Percentiles rank a stretch among this genome's conserved stretches.
Evolutionary conservation across 2,113 vertebrate species (phyloP).

Genomic region (Pachypanchax playfairii): DNA sequence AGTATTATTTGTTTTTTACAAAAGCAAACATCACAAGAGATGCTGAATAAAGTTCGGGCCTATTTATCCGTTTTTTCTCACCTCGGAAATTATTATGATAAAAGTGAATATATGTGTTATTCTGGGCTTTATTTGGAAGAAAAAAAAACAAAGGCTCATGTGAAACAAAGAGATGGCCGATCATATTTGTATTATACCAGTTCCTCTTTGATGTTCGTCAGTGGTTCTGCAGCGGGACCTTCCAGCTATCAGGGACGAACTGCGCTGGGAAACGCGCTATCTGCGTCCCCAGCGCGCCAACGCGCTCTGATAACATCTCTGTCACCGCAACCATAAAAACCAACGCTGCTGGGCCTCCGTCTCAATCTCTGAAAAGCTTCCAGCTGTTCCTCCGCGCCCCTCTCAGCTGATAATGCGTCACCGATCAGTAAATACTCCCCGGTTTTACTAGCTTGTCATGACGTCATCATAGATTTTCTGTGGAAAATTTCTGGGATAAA

Average conservation of each 20-base stretch:
- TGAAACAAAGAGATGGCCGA: too few species aligned
- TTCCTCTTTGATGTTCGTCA: background rate
- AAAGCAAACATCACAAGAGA: too few species aligned
- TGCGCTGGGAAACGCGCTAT: slow-evolving; percentile 50
- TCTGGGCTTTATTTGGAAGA: too few species aligned
- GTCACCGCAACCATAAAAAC: too few species aligned
- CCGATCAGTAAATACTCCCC: slow-evolving; percentile 27
- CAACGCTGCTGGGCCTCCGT: slow-evolving; percentile 45
- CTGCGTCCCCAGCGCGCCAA: slow-evolving; percentile 59
- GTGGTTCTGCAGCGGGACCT: background rate
- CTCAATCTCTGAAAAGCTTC: slow-evolving; percentile 57
- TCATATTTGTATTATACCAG: too few species aligned
- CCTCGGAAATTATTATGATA: too few species aligned
- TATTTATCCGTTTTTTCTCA: too few species aligned
- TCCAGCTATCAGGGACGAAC: slow-evolving; percentile 44
- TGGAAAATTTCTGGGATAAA: background rate
- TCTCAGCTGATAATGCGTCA: slow-evolving; percentile 42
- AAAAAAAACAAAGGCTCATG: too few species aligned
- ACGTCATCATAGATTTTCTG: slow-evolving; percentile 27
- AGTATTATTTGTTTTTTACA: too few species aligned
- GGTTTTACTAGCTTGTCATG: slow-evolving; percentile 32
- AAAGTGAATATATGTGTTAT: too few species aligned
- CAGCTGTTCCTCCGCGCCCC: slow-evolving; percentile 29
- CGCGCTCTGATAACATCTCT: slow-evolving; percentile 67
- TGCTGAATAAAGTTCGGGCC: too few species aligned